phyloP scores from a whole-genome alignment of 2,797 vertebrate species.

The Prunella strophiata region DNA sequence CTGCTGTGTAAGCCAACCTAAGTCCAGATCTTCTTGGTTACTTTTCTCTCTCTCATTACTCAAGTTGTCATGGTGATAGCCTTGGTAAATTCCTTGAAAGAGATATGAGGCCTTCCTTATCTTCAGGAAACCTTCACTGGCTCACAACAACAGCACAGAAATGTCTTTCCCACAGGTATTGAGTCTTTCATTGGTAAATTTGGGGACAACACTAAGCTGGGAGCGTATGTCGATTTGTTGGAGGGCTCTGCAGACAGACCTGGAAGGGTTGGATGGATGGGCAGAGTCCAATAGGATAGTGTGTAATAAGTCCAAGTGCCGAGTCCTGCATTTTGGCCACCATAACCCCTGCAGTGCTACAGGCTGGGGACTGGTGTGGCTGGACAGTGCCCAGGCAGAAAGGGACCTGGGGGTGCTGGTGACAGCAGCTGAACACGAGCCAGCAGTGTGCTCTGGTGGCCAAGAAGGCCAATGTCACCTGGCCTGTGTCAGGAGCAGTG shows the following conservation, averaged over 20 bases:
- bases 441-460: neutral
- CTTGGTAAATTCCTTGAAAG: too few relatives aligned
- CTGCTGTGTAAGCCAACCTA: too few relatives aligned
- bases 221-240: rapidly evolving
- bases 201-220: neutral
- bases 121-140: too few relatives aligned
- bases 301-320: neutral
- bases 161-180: too few relatives aligned
- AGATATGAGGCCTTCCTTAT: too few relatives aligned
- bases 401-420: neutral
- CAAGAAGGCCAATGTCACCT: neutral
- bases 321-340: neutral
- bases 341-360: neutral
- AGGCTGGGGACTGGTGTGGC: neutral
- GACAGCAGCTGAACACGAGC: neutral
- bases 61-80: too few relatives aligned
- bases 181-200: neutral
- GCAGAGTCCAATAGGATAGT: neutral
- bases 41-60: too few relatives aligned
- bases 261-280: neutral
- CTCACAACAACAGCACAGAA: too few relatives aligned
- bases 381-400: neutral
- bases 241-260: neutral
- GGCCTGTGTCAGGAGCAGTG: neutral
- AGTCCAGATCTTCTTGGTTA: too few relatives aligned